Evolutionary conservation across 2,888 invertebrate species (phyloP), one percentile per base, ranked within the genome.

Genomic region (Brenthis daphne): DNA sequence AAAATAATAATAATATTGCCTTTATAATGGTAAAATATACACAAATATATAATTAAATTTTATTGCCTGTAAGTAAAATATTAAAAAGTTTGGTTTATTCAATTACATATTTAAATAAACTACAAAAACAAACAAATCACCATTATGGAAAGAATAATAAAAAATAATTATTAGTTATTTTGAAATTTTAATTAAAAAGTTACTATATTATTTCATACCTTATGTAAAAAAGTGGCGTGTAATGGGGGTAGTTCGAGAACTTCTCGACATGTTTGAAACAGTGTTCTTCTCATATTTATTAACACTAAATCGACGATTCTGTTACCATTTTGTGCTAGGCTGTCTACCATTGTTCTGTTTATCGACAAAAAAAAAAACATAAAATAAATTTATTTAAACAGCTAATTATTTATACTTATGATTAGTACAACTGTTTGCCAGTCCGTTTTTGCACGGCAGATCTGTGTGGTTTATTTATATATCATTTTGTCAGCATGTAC

Each of bases 201-300:
- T 4, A 56, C 14, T 58, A 24, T 20, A 24, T 0, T 3, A 16
- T 65, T 12, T 54, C 12, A 64, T 79, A 92, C 93, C 88, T 92
- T 93, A 69, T 92, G 92, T 82, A 92, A 83, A 67, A 93, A 93
- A 0, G 89, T 92, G 65, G 92, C 91, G 53, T 92, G 91, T 33
- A 93, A 69, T 3, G 92, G 87, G 1, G 91, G 91, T 61, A 93
- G 74, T 33, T 86, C 85, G 3, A 93, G 80, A 6, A 90, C 80
- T 72, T 93, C 93, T 0, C 83, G 75, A 24, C 90, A 78, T 13
- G 80, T 85, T 79, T 93, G 93, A 65, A 93, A 82, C 48, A 93
- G 75, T 0, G 92, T 92, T 1, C 93, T 84, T 12, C 93, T 79
- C 82, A 93, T 87, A 77, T 92, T 90, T 74, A 92, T 92, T 8